Evolutionary conservation across 2,888 invertebrate species (phyloP).

Genomic region (Caenorhabditis sinica): DNA sequence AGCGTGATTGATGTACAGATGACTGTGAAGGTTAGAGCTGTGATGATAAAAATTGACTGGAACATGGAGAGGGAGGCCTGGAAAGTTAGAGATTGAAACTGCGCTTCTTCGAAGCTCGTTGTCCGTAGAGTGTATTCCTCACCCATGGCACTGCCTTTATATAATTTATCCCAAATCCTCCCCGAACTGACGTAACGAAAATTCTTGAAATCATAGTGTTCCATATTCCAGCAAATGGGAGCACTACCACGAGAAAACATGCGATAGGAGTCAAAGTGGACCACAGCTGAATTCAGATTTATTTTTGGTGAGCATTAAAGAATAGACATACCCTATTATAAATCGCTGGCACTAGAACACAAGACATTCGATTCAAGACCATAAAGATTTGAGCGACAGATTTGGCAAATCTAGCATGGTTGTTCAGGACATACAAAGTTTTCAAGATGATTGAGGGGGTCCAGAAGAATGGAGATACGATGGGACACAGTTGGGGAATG

Average conservation of each 20-base stretch:
- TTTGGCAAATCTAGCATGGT: conserved; percentile 37
- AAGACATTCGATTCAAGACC: conserved; percentile 35
- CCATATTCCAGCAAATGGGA: conserved; percentile 11
- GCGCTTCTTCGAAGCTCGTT: no score
- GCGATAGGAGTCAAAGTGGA: neutral
- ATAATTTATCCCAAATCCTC: neutral
- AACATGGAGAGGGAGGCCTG: conserved; percentile 53
- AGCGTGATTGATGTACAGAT: conserved; percentile 32
- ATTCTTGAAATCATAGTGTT: conserved; percentile 4
- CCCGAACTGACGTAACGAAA: neutral
- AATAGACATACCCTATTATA: conserved; percentile 4
- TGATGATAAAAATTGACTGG: conserved; percentile 38
- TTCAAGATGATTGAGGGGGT: conserved; percentile 15
- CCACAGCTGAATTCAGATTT: neutral
- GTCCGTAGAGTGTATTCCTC: no score
- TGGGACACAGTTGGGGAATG: conserved; percentile 10
- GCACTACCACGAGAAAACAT: neutral
- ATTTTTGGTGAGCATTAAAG: no score
- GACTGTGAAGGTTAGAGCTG: conserved; percentile 31
- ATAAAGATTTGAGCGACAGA: conserved; percentile 42
- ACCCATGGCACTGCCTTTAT: conserved; percentile 7
- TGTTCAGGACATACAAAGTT: neutral
- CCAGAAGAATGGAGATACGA: conserved; percentile 41
- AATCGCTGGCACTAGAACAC: conserved; percentile 4
- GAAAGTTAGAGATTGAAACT: neutral